These are phyloP conservation scores for Dromius quadrimaculatus DNA, from an alignment of 2,888 invertebrate species.

Conservation along the genomic window DNA sequence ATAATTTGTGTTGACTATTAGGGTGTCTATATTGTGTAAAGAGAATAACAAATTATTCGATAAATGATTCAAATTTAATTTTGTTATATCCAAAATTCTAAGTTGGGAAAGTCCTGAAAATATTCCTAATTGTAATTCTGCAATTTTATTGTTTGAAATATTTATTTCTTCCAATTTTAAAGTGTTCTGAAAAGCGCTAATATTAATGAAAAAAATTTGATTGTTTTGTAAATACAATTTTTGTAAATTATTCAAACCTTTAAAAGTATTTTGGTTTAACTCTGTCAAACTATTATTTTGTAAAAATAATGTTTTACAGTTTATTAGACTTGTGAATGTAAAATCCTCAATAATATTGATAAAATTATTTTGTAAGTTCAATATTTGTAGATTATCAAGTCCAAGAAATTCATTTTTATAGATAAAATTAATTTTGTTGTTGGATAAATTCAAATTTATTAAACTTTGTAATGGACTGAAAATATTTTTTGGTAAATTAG, in stretches of 20 bases:
- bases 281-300: conserved; percentile 1
- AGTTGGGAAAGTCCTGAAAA: conserved; percentile 68
- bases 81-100: conserved; percentile 4
- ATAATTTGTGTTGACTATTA: conserved; percentile 12
- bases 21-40: conserved; percentile 1
- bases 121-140: conserved; percentile 72
- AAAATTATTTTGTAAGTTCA: conserved; percentile 17
- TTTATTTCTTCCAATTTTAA: conserved; percentile 79
- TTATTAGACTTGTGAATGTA: conserved; percentile 10
- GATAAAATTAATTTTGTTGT: neutral
- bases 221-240: conserved; percentile 79
- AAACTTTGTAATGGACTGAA: conserved; percentile 3
- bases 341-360: neutral
- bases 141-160: conserved; percentile 78
- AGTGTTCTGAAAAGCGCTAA: conserved; percentile 73
- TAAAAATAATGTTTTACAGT: conserved; percentile 10
- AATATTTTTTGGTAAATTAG: neutral
- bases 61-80: neutral
- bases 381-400: conserved; percentile 5
- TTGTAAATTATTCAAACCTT: conserved; percentile 68
- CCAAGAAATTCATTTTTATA: neutral
- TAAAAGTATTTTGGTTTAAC: conserved; percentile 16
- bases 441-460: conserved; percentile 15
- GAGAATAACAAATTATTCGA: conserved; percentile 16
- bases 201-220: conserved; percentile 72